Percentiles rank a stretch among this genome's conserved stretches.
phyloP scores from a whole-genome alignment of 2,888 invertebrate genomes.

The Hypomecis punctinalis region DNA sequence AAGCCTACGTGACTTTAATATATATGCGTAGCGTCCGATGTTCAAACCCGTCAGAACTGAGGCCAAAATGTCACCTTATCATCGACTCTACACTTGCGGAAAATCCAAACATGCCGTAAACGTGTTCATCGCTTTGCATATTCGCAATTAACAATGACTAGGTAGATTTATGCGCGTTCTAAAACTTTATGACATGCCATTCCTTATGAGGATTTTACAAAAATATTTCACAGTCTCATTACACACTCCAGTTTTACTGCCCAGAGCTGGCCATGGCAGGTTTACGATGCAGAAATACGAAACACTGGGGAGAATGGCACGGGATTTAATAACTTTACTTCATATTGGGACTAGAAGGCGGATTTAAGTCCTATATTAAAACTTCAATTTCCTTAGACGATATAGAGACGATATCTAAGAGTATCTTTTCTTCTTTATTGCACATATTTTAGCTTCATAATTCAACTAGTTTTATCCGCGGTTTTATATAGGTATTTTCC shows the following conservation, averaged over 20 bases:
- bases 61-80: too few relatives aligned
- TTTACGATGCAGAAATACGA: conserved; percentile 62
- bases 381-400: conserved; percentile 52
- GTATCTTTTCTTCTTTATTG: too few relatives aligned
- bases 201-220: conserved; percentile 18
- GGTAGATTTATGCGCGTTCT: neutral
- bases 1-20: too few relatives aligned
- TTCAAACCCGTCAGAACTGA: too few relatives aligned
- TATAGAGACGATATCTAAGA: neutral
- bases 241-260: conserved; percentile 54
- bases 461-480: too few relatives aligned
- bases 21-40: too few relatives aligned
- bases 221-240: conserved; percentile 33
- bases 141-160: conserved; percentile 1
- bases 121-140: neutral
- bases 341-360: conserved; percentile 45
- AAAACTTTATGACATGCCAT: conserved; percentile 9
- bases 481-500: too few relatives aligned
- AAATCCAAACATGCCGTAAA: too few relatives aligned
- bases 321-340: conserved; percentile 47
- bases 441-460: too few relatives aligned
- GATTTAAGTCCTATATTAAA: conserved; percentile 56
- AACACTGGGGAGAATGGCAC: conserved; percentile 41
- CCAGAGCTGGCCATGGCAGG: conserved; percentile 57
- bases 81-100: too few relatives aligned